Base-by-base conservation (phyloP, 2,888 invertebrate genomes). In the Drosophila anomalata region DNA sequence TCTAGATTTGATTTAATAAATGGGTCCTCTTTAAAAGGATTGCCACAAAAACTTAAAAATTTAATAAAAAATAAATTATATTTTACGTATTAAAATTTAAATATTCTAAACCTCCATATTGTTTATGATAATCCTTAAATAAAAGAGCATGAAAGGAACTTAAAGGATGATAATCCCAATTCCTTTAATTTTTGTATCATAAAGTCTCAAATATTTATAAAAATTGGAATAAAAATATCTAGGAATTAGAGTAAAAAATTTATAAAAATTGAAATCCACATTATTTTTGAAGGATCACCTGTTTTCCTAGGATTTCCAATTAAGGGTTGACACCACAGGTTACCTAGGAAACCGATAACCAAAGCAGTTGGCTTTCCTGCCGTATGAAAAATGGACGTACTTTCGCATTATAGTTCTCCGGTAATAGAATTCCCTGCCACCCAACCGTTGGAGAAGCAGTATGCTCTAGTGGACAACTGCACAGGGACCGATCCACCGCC, bases 1-100 rank as follows among this genome's bases (percentile, higher is more conserved):
- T 2, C 39, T 47, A 1, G 11, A 29, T 42, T 5, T 24, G 8
- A 20, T 6, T 42, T 22, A 12, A 22, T 20, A 20, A 42, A 42
- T 42, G 22, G 22, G 44, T 42, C 20, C 41, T 42, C 41, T 20
- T 42, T 44, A 12, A 44, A 6, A 44, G 22, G 22, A 20, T 44
- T 22, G 44, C 97, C 96, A 79, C 97, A 97, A 92, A 98, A 22
- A 14, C 2, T 17, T 12, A 1, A 33, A 33, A 26, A 2, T 2
- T 12, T 4, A 12, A 4, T 3, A 36, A 0, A 36, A 1, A 36
- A 14, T 41, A 2, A 41, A 7, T 5, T 6, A 17, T n/a, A 6
- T 14, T 1, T 26, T 26, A 8, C 3, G 4, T 22, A 8, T 7
- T 8, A 26, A 26, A 8, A 26, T 26, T 7, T 26, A 8, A 26